Evolutionary conservation across 2,888 invertebrate species (phyloP), one percentile per base, ranked within the genome.

Genomic region (Patella caerulea): DNA sequence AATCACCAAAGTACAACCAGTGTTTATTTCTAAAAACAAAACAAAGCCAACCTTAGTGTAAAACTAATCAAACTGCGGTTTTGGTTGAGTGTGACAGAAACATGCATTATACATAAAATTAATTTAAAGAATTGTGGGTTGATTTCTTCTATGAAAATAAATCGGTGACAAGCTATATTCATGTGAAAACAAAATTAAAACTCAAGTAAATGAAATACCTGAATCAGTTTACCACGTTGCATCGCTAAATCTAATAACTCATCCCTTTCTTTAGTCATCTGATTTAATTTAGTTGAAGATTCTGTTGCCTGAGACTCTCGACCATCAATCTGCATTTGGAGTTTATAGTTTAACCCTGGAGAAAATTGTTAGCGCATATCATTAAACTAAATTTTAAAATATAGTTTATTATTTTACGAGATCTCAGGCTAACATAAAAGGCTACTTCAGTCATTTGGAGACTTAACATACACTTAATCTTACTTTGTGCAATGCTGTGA

Each of bases 221-320:
- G 89, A 56, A 91, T 86, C 54, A 90, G 86, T 80, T 90, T 91
- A 12, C 91, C 91, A 76, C 91, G 79, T 73, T 88, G 88, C 89
- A 90, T 89, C 45, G 88, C 86, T 5, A 91, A 85, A 19, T 88
- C 84, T 15, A 91, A 79, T 59, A 91, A 76, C 69, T 91, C 90
- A 81, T 90, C 89, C 77, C 89, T 90, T 81, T 91, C 90, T 76
- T 89, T 90, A 5, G 85, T 86, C 11, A 90, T 72, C 17, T 85
- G 82, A 72, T 83, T 81, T 34, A 90, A 77, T 76, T 86, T 87
- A 3, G 59, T 73, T 9, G 76, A 72, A 24, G 86, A 65, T 70
- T 88, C 88, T 4, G 78, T 72, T 72, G 84, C 84, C 4, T 82
- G 74, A 72, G 65, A 80, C 72, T 86, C 84, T 59, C 83, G 79